Conservation (phyloP, 2,888 invertebrate species). For the Dromius quadrimaculatus region DNA sequence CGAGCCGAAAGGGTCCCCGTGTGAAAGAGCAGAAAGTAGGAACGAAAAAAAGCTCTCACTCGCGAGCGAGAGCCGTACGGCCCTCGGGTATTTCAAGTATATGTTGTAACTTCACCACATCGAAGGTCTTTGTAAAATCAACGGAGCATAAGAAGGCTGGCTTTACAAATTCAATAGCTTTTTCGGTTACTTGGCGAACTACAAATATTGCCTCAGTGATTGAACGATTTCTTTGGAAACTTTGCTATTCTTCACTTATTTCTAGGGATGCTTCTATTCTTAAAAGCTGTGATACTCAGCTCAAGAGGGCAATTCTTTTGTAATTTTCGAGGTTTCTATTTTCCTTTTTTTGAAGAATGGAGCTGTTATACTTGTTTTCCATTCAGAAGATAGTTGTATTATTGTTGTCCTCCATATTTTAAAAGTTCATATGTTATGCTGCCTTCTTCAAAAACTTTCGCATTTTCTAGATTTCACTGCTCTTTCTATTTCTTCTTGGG, state of each 20-base stretch:
- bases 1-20: too few species aligned
- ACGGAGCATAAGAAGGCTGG: constrained; percentile 39
- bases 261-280: constrained; percentile 25
- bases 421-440: constrained; percentile 46
- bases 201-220: constrained; percentile 47
- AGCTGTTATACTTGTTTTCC: constrained; percentile 44
- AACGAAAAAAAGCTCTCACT: too few species aligned
- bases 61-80: too few species aligned
- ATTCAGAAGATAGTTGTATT: constrained; percentile 46
- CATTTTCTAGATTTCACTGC: constrained; percentile 42
- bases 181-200: constrained; percentile 44
- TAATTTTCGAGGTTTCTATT: constrained; percentile 53
- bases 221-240: constrained; percentile 46
- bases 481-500: background rate
- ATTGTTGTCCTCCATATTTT: constrained; percentile 46
- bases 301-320: constrained; percentile 52
- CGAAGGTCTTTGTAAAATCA: constrained; percentile 45
- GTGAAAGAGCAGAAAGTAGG: too few species aligned
- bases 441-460: constrained; percentile 45
- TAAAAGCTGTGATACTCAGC: constrained; percentile 10
- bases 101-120: constrained; percentile 35
- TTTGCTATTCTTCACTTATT: constrained; percentile 49
- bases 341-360: constrained; percentile 52
- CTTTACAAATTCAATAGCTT: constrained; percentile 43
- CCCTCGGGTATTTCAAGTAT: constrained; percentile 39